These are phyloP conservation scores for Tiliacea aurago DNA, from an alignment of 2,888 invertebrate genomes.

Conservation along the genomic window DNA sequence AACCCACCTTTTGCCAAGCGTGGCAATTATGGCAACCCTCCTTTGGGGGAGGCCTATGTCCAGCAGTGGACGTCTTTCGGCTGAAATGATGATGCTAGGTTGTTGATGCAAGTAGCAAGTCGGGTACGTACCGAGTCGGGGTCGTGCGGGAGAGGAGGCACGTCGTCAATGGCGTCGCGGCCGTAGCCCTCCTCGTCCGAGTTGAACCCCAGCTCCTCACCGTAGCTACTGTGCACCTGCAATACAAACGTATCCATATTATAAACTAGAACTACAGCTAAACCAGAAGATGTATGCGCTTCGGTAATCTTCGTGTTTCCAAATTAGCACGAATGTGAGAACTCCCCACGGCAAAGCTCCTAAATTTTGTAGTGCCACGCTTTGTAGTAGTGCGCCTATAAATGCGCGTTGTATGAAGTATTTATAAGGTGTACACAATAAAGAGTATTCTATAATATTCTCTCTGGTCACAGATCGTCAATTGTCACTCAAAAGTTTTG, in stretches of 20 bases:
- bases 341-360: neutral
- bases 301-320: neutral
- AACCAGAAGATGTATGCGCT: neutral
- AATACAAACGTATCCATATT: constrained; percentile 7
- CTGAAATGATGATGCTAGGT: too few relatives aligned
- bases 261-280: neutral
- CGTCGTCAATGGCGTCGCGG: constrained; percentile 89
- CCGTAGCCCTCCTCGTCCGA: constrained; percentile 97
- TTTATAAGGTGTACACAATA: neutral
- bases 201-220: constrained; percentile 97
- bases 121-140: constrained; percentile 72
- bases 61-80: too few relatives aligned
- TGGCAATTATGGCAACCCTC: too few relatives aligned
- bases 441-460: neutral
- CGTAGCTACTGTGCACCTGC: constrained; percentile 97
- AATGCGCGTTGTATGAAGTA: neutral
- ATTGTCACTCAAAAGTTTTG: neutral
- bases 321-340: too few relatives aligned
- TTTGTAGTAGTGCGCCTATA: neutral
- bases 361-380: neutral
- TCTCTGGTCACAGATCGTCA: neutral
- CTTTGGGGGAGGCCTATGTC: too few relatives aligned
- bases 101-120: neutral
- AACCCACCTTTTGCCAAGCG: too few relatives aligned
- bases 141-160: constrained; percentile 76